phyloP scores from a whole-genome alignment of 64 coral and sea anemone genomes.

The Hydrozoanthus tunicans region DNA sequence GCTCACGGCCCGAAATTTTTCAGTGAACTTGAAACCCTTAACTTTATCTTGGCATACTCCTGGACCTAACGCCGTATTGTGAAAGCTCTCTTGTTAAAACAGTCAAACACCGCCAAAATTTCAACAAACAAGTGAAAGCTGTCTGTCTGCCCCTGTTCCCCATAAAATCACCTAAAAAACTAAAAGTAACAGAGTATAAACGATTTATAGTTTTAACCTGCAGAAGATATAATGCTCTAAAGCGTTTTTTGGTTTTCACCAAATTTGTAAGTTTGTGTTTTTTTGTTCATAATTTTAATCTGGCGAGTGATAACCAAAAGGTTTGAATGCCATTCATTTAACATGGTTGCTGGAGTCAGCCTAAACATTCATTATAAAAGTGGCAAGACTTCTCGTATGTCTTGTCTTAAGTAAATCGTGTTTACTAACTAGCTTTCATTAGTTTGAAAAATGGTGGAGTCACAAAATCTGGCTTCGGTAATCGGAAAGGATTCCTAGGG shows the following conservation, averaged over 20 bases:
- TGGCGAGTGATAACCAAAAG: too few relatives aligned
- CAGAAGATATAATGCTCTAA: not conserved
- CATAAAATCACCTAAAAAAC: not conserved
- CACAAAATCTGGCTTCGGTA: too few relatives aligned
- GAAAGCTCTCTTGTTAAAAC: not conserved
- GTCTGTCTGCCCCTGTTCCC: not conserved
- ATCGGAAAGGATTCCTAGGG: too few relatives aligned
- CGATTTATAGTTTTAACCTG: not conserved
- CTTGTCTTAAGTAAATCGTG: too few relatives aligned
- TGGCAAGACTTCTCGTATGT: too few relatives aligned
- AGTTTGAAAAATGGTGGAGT: too few relatives aligned
- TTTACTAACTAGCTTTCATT: too few relatives aligned
- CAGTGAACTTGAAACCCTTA: too few relatives aligned
- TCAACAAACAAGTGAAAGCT: not conserved
- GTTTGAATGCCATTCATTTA: too few relatives aligned
- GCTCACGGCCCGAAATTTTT: not conserved
- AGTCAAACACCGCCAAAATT: not conserved
- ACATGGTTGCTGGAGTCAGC: too few relatives aligned
- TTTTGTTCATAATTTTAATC: not conserved
- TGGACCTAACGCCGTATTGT: not conserved
- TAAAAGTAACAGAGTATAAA: not conserved
- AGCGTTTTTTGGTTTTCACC: not conserved
- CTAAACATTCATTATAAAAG: too few relatives aligned
- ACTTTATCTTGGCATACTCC: not conserved
- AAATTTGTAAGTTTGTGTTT: not conserved